A percentile compares a stretch with the other conserved stretches of the same genome.
phyloP scores from a whole-genome alignment of 2,113 vertebrate genomes.

The Cyphomyrus discorhynchus region DNA sequence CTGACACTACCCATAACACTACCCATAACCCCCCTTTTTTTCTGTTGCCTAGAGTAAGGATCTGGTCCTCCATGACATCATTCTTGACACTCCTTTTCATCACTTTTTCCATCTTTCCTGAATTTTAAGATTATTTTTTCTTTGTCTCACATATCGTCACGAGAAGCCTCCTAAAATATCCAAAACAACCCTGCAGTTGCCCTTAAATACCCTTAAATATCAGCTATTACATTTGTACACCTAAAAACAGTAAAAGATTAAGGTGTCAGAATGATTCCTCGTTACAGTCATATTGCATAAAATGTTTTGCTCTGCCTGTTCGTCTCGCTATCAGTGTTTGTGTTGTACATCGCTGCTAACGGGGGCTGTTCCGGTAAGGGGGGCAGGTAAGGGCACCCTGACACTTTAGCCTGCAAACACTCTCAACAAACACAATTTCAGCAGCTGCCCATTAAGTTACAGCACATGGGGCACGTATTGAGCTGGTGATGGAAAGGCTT shows the following conservation, averaged over 20 bases:
- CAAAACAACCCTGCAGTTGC: background rate
- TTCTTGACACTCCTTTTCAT: background rate
- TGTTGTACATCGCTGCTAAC: background rate
- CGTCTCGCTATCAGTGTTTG: background rate
- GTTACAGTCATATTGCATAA: background rate
- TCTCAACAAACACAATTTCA: constrained; percentile 39
- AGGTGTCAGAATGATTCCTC: background rate
- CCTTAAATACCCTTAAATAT: background rate
- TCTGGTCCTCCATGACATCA: background rate
- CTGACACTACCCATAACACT: background rate
- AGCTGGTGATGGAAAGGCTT: constrained; percentile 29
- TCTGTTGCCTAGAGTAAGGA: background rate
- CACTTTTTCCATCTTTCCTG: background rate
- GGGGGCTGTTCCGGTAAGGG: background rate
- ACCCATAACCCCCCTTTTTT: background rate
- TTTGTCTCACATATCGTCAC: background rate
- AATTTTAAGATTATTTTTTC: background rate
- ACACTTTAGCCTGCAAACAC: constrained; percentile 20
- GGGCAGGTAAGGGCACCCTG: background rate
- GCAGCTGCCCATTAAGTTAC: constrained; percentile 43
- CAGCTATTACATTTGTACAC: background rate
- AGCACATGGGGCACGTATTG: constrained; percentile 22
- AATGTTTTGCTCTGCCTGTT: background rate
- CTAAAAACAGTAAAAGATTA: background rate
- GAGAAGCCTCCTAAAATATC: background rate